Evolutionary conservation across 23 tunicate genomes (phyloP).

Genomic region (Trididemnum nubilum): DNA sequence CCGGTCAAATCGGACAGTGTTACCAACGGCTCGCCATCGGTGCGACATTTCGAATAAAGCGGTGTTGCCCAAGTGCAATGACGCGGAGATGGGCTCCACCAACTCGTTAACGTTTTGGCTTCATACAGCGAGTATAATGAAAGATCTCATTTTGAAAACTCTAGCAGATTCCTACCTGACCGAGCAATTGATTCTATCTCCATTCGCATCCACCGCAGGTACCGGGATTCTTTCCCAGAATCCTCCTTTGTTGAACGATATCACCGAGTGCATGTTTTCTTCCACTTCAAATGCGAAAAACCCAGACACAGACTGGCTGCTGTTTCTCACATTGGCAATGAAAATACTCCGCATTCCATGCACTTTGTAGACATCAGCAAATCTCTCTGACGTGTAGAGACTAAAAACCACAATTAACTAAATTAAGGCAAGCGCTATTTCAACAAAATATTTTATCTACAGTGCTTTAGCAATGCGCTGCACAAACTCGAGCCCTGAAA

Average conservation of each 20-base stretch:
- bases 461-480: too few relatives aligned
- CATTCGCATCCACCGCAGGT: conserved; percentile 38
- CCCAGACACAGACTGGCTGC: background rate
- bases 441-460: too few relatives aligned
- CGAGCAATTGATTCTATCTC: conserved; percentile 44
- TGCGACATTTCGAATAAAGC: too few relatives aligned
- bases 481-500: too few relatives aligned
- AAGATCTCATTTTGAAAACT: too few relatives aligned
- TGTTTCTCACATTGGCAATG: conserved; percentile 56
- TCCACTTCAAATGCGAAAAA: conserved; percentile 16
- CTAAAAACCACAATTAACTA: background rate
- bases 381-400: conserved; percentile 37
- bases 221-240: conserved; percentile 66
- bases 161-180: conserved; percentile 30
- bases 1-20: too few relatives aligned
- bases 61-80: too few relatives aligned
- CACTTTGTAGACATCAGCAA: conserved; percentile 78
- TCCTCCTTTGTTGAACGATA: conserved; percentile 78
- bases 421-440: too few relatives aligned
- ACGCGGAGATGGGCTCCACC: too few relatives aligned
- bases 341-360: conserved; percentile 65
- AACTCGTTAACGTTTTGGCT: too few relatives aligned
- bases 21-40: too few relatives aligned
- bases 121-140: too few relatives aligned
- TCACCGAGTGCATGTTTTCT: conserved; percentile 36